Evolutionary conservation across 2,113 vertebrate genomes (phyloP).

Genomic region (Hemicordylus capensis): DNA sequence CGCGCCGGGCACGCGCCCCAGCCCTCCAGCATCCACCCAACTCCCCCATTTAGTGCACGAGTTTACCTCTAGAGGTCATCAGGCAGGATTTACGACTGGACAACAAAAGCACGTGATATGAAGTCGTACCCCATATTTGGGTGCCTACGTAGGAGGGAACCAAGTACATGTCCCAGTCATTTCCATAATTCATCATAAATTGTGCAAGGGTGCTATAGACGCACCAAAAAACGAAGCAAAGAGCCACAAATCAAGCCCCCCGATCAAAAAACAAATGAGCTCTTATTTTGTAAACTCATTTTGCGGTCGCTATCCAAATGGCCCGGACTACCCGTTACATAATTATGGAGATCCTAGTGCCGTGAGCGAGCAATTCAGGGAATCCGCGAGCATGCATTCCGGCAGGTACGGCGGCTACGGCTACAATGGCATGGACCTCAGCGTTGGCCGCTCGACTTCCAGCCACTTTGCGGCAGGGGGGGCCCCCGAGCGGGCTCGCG

Average conservation of each 20-base stretch:
- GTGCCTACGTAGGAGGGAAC: conserved; percentile 99
- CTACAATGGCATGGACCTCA: conserved; percentile 99
- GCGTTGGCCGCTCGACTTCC: conserved; percentile 88
- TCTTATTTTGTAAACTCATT: conserved; percentile 99
- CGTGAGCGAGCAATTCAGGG: conserved; percentile 96
- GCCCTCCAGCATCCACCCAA: conserved; percentile 85
- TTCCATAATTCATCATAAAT: conserved; percentile 99
- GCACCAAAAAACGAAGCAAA: conserved; percentile 92
- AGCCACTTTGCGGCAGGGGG: conserved; percentile 86
- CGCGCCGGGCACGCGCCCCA: conserved; percentile 77
- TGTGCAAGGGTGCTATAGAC: conserved; percentile 99
- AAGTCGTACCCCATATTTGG: conserved; percentile 99
- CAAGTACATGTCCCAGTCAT: conserved; percentile 99
- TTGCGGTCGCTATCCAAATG: conserved; percentile 99
- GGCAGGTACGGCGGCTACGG: conserved; percentile 94
- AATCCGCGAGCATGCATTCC: conserved; percentile 96
- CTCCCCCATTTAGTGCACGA: conserved; percentile 90
- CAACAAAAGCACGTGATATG: conserved; percentile 99
- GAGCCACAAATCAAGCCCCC: conserved; percentile 99
- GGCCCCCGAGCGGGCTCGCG: conserved; percentile 87
- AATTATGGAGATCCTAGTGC: conserved; percentile 99
- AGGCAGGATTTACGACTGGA: conserved; percentile 99
- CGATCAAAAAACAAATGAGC: conserved; percentile 98
- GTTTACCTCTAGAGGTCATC: conserved; percentile 99
- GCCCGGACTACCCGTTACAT: conserved; percentile 99